These are phyloP conservation scores for Eubucco bourcierii DNA, from an alignment of 2,113 vertebrate genomes.

Conservation along the genomic window DNA sequence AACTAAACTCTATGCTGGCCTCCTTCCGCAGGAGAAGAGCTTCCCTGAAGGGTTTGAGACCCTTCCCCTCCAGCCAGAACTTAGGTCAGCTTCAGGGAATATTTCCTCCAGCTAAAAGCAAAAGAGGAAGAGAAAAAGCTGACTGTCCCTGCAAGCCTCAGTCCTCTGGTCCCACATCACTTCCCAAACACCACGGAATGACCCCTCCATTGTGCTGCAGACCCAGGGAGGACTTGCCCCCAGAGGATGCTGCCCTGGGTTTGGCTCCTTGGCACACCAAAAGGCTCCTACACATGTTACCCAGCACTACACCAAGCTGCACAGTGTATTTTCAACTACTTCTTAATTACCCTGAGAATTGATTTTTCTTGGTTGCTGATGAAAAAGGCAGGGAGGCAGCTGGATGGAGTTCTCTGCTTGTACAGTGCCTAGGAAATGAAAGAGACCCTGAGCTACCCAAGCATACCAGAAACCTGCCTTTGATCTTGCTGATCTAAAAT, in stretches of 20 bases:
- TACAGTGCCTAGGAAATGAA: background rate
- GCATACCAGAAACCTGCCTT: background rate
- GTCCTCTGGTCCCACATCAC: background rate
- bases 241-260: background rate
- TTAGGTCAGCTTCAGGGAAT: background rate
- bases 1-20: background rate
- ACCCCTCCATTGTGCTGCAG: rapidly evolving
- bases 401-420: background rate
- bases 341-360: slow-evolving; percentile 4
- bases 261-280: background rate
- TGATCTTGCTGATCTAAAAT: background rate
- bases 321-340: background rate
- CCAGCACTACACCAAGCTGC: rapidly evolving
- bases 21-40: background rate
- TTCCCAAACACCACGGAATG: background rate
- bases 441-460: background rate
- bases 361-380: background rate
- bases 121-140: slow-evolving; percentile 57
- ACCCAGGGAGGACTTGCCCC: background rate
- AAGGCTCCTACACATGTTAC: background rate
- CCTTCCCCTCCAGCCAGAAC: background rate
- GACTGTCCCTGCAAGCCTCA: background rate
- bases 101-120: slow-evolving; percentile 47
- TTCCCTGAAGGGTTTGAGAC: background rate
- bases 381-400: background rate